Evolutionary conservation across 2,888 invertebrate species (phyloP), one percentile per base, ranked within the genome.

Genomic region (Philonicus albiceps): DNA sequence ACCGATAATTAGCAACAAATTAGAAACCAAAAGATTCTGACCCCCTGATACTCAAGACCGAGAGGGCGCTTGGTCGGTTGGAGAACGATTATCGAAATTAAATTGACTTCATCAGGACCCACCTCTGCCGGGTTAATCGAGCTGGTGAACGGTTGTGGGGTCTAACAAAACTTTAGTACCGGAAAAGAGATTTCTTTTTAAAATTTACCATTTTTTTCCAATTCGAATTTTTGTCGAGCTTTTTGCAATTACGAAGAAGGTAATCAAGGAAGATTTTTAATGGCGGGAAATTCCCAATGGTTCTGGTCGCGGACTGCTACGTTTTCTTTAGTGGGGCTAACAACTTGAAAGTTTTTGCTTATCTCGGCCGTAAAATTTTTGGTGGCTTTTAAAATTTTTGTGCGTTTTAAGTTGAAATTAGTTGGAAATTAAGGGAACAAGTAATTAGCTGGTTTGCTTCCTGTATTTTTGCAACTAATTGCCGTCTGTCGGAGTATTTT

Each of bases 1-100:
- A 30, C 22, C 80, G 49, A 80, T 80, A 80, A 80, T 80, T 80
- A 80, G 80, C 53, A 80, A 80, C 80, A 80, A 80, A 80, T 80
- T 80, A 80, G 80, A 80, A 49, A 80, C 49, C 27, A 31, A 80
- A 80, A 80, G 80, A 80, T 80, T 27, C 53, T 80, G 80, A 80
- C 80, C 80, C 11, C 8, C 43, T 49, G 80, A 80, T 80, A 80
- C 11, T 27, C 53, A 11, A 19, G 49, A 43, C 43, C 49, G 27
- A 43, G 16, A 34, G 22, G n/a, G 22, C 43, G 7, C 78, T 78
- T 27, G 13, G 31, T 30, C 31, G 74, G n/a, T 31, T 43, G 53
- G 30, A 80, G 80, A 8, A 27, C 49, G 43, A 80, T 80, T 80
- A 80, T 80, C 80, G 80, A 80, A 80, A 80, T 80, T 80, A 49